These are phyloP conservation scores for Elmis aenea DNA, from an alignment of 2,888 invertebrate genomes.

Conservation along the genomic window DNA sequence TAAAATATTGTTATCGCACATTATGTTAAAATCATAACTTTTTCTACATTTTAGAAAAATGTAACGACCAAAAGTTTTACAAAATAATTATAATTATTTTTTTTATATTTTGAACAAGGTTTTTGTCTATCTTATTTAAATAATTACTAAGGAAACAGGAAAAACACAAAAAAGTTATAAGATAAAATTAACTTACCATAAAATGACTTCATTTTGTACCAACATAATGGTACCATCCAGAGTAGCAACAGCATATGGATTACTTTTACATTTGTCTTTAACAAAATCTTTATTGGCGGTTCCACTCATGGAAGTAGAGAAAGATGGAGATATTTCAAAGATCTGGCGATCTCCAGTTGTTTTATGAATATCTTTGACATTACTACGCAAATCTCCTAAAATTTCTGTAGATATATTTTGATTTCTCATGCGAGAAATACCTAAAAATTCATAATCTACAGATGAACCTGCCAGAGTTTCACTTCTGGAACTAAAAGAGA, in stretches of 20 bases:
- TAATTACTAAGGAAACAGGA: too few species aligned
- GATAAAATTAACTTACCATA: constrained; percentile 51
- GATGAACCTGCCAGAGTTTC: constrained; percentile 48
- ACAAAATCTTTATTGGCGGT: background rate
- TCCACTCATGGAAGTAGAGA: background rate
- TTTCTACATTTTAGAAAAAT: too few species aligned
- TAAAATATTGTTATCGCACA: too few species aligned
- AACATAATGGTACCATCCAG: constrained; percentile 68
- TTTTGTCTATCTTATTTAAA: too few species aligned
- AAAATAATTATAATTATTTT: too few species aligned
- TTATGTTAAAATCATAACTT: too few species aligned
- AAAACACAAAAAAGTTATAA: too few species aligned
- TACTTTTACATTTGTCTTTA: constrained; percentile 34
- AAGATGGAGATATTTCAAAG: background rate
- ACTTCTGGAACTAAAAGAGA: constrained; percentile 33
- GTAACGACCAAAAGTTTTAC: too few species aligned
- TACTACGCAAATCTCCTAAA: constrained; percentile 56
- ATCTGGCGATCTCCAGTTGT: too few species aligned
- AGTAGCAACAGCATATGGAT: constrained; percentile 63
- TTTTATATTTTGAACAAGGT: too few species aligned
- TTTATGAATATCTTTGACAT: constrained; percentile 19
- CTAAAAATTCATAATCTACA: constrained; percentile 60
- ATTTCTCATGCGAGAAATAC: constrained; percentile 59
- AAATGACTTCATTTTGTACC: constrained; percentile 60
- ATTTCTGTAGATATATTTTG: constrained; percentile 66